phyloP scores from a whole-genome alignment of 2,113 vertebrate species.

The Entomyzon cyanotis region DNA sequence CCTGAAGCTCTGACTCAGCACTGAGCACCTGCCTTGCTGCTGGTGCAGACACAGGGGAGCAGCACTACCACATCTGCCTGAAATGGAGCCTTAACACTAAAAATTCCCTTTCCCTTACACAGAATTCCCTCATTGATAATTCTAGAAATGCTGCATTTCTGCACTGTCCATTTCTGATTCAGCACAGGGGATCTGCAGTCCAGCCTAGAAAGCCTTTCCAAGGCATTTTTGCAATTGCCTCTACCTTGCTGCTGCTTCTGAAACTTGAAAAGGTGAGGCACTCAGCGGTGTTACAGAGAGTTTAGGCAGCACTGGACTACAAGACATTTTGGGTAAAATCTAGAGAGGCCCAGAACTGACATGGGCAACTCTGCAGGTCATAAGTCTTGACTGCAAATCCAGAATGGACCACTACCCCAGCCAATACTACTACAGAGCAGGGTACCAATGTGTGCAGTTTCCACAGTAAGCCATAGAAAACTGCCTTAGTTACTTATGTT shows the following conservation, averaged over 20 bases:
- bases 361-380: background rate
- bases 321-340: background rate
- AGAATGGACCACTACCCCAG: background rate
- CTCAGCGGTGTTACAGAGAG: background rate
- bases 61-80: background rate
- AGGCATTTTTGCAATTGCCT: background rate
- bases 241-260: background rate
- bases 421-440: background rate
- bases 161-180: background rate
- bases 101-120: background rate
- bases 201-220: background rate
- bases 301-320: background rate
- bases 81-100: rapidly evolving
- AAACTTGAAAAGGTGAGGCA: background rate
- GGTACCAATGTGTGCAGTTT: background rate
- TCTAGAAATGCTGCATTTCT: background rate
- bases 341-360: background rate
- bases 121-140: background rate
- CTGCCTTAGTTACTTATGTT: background rate
- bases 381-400: background rate
- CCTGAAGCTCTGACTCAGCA: background rate
- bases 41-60: background rate
- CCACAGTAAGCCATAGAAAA: background rate
- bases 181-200: background rate
- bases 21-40: background rate